Base-by-base conservation (phyloP, 2,888 invertebrate species). In the Homarus gammarus region DNA sequence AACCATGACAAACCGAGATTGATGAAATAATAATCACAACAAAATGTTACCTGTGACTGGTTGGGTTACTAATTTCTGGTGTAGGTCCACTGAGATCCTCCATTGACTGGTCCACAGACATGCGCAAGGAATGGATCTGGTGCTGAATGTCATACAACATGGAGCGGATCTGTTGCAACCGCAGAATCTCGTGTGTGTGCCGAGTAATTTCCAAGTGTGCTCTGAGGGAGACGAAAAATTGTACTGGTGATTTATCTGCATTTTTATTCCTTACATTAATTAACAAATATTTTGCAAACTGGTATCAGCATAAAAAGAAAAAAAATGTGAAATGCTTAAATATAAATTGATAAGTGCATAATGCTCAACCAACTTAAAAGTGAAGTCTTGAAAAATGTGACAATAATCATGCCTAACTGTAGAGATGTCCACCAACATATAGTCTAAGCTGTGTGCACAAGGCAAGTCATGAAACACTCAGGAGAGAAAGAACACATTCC, bases 91-190 rank as follows among this genome's bases (percentile, higher is more conserved):
- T 72, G 5, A 87, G 70, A 40, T 87, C 89, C 36, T 90, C 75
- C 40, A 90, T 61, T 12, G 61, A 49, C 81, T 78, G 84, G 44
- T 90, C 86, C 12, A 90, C 88, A 3, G 91, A 94, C 90, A 95
- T 93, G 92, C 95, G 94, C 85, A 95, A 93, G 92, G 94, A 93
- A 89, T 95, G 93, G 92, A 96, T 95, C 85, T 96, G 95, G 64
- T 95, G 93, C 38, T 95, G 95, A 90, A 96, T 94, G 93, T 95
- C 95, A 90, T 95, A 95, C 95, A 96, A 95, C 95, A 96, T 95
- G 51, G 94, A 94, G 12, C 96, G 95, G 84, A 96, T 94, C 92
- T 95, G 95, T 92, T 95, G 95, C 92, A 96, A 93, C 89, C 94
- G 93, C n/a, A 93, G 91, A 38, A 94, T 93, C 82, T 92, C 92